Evolutionary conservation across 2,113 vertebrate genomes (phyloP).

Genomic region (Brachyhypopomus occidentalis): DNA sequence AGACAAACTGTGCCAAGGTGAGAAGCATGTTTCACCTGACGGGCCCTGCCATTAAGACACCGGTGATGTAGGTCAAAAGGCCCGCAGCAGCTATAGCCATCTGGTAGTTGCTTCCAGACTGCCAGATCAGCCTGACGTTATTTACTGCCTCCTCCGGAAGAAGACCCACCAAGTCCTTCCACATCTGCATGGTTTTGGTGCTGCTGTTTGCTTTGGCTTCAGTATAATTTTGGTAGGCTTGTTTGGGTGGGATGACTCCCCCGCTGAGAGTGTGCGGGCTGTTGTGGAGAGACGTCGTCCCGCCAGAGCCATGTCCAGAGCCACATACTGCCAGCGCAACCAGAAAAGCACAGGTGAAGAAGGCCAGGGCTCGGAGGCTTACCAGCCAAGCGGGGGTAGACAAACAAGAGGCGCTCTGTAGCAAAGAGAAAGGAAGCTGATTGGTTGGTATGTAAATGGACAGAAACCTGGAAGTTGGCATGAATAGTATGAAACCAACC

Average conservation of each 20-base stretch:
- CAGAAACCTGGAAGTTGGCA: neutral
- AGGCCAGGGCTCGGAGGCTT: conserved; percentile 83
- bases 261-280: conserved; percentile 54
- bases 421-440: conserved; percentile 28
- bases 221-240: conserved; percentile 56
- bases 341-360: conserved; percentile 84
- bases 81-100: conserved; percentile 79
- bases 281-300: neutral
- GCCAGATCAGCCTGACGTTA: conserved; percentile 74
- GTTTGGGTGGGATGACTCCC: conserved; percentile 54
- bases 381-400: conserved; percentile 81
- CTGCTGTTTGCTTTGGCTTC: conserved; percentile 24
- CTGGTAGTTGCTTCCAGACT: conserved; percentile 83
- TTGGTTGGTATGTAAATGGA: conserved; percentile 4
- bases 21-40: conserved; percentile 73
- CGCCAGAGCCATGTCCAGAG: conserved; percentile 57
- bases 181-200: conserved; percentile 56
- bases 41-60: conserved; percentile 85
- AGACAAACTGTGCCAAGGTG: neutral
- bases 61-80: conserved; percentile 84
- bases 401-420: conserved; percentile 76
- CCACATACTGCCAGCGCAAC: conserved; percentile 72
- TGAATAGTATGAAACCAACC: conserved; percentile 3
- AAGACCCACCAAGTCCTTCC: conserved; percentile 76
- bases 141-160: conserved; percentile 74